Evolutionary conservation across 2,113 vertebrate genomes (phyloP).

Genomic region (Ammodytes dubius): DNA sequence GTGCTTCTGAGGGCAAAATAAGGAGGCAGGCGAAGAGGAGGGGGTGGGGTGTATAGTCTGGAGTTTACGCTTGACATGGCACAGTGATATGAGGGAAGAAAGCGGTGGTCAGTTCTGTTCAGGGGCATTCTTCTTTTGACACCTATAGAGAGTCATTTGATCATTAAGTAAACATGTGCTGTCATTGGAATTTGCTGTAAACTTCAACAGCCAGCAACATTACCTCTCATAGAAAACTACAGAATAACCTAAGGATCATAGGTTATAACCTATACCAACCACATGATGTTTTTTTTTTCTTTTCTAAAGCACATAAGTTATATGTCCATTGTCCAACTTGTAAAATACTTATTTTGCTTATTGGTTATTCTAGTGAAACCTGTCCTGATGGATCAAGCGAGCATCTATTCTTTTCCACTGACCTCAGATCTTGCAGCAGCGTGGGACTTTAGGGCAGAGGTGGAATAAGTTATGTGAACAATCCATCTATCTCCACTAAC

Average conservation of each 20-base stretch:
- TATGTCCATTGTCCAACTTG: background rate
- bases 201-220: conserved; percentile 11
- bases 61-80: conserved; percentile 72
- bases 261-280: background rate
- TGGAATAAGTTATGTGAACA: conserved; percentile 53
- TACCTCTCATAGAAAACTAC: background rate
- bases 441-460: conserved; percentile 64
- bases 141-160: conserved; percentile 39
- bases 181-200: conserved; percentile 6
- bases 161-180: conserved; percentile 36
- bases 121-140: conserved; percentile 9
- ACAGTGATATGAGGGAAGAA: conserved; percentile 67
- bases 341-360: background rate
- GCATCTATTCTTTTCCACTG: conserved; percentile 59
- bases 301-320: background rate
- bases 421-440: conserved; percentile 66
- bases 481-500: conserved; percentile 43
- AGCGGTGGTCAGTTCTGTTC: conserved; percentile 47
- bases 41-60: conserved; percentile 51
- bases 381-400: conserved; percentile 22
- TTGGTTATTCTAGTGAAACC: background rate
- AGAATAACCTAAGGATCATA: background rate
- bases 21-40: conserved; percentile 25
- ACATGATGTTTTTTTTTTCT: background rate
- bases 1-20: conserved; percentile 41